phyloP scores from a whole-genome alignment of 1,140 invertebrate genomes.

The Rhynchophorus ferrugineus region DNA sequence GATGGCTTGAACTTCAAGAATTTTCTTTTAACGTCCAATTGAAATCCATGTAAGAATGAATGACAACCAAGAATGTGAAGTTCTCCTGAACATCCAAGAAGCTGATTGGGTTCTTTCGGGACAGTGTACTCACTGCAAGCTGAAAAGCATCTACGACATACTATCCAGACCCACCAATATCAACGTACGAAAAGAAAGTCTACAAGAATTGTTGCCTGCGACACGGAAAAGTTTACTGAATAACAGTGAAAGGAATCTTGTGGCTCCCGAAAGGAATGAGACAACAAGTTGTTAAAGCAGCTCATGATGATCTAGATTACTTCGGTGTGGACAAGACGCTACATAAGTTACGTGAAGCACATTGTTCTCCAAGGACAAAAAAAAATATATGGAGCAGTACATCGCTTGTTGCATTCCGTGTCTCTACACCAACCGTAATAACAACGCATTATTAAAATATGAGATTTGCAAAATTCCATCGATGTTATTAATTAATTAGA shows the following conservation, averaged over 20 bases:
- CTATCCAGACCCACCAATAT: slow-evolving; percentile 17
- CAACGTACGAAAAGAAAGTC: slow-evolving; percentile 21
- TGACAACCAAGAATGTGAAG: not conserved
- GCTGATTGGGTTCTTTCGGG: slow-evolving; percentile 19
- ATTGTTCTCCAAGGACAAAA: slow-evolving; percentile 14
- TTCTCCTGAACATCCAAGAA: slow-evolving; percentile 10
- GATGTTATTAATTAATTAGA: not conserved
- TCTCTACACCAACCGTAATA: slow-evolving; percentile 18
- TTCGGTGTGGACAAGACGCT: slow-evolving; percentile 13
- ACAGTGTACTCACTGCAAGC: slow-evolving; percentile 17
- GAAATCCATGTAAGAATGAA: slow-evolving; percentile 18
- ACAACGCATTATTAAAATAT: not conserved
- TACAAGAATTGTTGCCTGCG: slow-evolving; percentile 31
- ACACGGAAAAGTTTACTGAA: slow-evolving; percentile 28
- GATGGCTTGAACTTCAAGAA: slow-evolving; percentile 30
- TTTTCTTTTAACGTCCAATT: slow-evolving; percentile 29
- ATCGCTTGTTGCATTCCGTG: slow-evolving; percentile 23
- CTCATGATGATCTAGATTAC: slow-evolving; percentile 36
- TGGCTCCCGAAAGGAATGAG: slow-evolving; percentile 35
- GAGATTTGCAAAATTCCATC: not conserved
- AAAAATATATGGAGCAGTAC: slow-evolving; percentile 23
- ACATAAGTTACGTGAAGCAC: not conserved
- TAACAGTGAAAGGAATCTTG: slow-evolving; percentile 25
- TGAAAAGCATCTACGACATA: slow-evolving; percentile 10
- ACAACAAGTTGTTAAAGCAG: slow-evolving; percentile 31